Evolutionary conservation across 1,140 invertebrate genomes (phyloP), one percentile per base, ranked within the genome.

Genomic region (Zeugodacus cucurbitae): DNA sequence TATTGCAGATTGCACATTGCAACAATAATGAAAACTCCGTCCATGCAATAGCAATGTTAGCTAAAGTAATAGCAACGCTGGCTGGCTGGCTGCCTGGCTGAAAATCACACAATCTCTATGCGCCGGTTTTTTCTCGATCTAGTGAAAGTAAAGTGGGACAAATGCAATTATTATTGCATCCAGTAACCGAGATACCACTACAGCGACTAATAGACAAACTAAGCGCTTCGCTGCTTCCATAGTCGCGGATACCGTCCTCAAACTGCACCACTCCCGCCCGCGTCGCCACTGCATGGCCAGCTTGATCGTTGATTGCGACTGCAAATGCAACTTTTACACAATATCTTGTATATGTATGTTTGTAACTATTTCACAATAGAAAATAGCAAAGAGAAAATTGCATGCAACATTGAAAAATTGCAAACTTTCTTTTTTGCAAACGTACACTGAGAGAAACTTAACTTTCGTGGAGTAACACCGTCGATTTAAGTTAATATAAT

Each of bases 111-210:
- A 87, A 82, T 82, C 74, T 82, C 74, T 82, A 44, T 17, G 67
- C 54, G 88, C 86, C 88, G 88, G 74, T 86, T 87, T 85, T 89
- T 89, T 89, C 89, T 89, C 89, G 90, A 89, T 89, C 89, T 89
- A 92, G 91, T 92, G 91, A 92, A 92, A 92, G 91, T 92, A 92
- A 92, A 92, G 91, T 92, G 91, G 91, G 91, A 90, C 91, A 92
- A 92, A 92, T 92, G 91, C 92, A 92, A 89, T 86, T 70, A 92
- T 92, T 92, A 91, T 91, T 92, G 90, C 91, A 92, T 92, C 91
- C 91, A 90, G 90, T 92, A 92, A 92, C 91, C 90, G 91, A 91
- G 90, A 82, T 78, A 88, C 87, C n/a, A 48, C 17, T 32, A 58
- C 87, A 41, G 11, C 22, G 37, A 20, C 34, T 26, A 67, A 87